Percentiles rank a stretch among this genome's conserved stretches.
These are phyloP conservation scores for Tryphoninae sp. DNA, from an alignment of 2,888 invertebrate genomes.

Conservation along the genomic window DNA sequence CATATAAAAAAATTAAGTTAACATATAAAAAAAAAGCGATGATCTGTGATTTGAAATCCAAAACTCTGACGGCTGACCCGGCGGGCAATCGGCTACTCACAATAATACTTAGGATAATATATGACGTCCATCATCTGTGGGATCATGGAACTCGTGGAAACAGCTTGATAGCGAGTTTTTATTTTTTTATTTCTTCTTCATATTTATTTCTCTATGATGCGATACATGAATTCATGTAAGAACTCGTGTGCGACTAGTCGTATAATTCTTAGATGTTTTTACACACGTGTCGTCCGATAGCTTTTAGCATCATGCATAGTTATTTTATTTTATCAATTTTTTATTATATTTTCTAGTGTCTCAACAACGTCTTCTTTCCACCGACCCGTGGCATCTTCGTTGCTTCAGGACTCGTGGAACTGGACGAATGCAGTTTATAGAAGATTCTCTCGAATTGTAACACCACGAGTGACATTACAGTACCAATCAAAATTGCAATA, in stretches of 20 bases:
- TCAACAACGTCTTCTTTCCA: constrained; percentile 50
- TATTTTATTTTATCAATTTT: neutral
- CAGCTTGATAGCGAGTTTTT: constrained; percentile 33
- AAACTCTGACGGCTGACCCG: constrained; percentile 56
- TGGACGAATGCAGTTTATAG: constrained; percentile 54
- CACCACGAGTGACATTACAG: constrained; percentile 66
- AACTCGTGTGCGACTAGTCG: neutral
- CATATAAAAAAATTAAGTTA: neutral
- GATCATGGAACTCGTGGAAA: constrained; percentile 54
- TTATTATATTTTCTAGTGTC: constrained; percentile 19
- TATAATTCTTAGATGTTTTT: neutral
- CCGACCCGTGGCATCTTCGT: constrained; percentile 45
- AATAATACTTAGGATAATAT: constrained; percentile 41
- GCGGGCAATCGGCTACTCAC: constrained; percentile 52
- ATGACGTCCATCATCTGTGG: constrained; percentile 42
- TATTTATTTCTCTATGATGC: constrained; percentile 31
- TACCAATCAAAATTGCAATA: constrained; percentile 69
- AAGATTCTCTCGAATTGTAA: constrained; percentile 65
- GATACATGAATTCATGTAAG: neutral
- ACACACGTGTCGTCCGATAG: neutral
- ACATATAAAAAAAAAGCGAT: neutral
- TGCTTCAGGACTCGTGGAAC: constrained; percentile 30
- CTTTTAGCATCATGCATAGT: neutral
- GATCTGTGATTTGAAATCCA: constrained; percentile 24
- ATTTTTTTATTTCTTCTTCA: constrained; percentile 26